Conservation (phyloP, 2,113 vertebrate genomes). For the Pseudorasbora parva region DNA sequence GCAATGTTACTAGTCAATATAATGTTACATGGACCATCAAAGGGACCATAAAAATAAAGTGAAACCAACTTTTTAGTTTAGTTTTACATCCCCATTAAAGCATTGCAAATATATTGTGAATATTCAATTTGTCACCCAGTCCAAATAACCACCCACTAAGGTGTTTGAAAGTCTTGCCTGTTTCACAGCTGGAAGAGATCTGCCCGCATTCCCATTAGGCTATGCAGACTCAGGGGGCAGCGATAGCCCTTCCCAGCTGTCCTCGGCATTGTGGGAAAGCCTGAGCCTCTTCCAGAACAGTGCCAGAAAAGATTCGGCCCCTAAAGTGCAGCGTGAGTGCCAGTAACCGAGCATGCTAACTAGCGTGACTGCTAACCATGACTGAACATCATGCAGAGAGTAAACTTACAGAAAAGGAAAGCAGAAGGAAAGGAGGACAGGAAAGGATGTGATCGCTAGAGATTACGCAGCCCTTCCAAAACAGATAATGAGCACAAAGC, state of each 20-base stretch:
- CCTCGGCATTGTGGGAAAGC: conserved; percentile 57
- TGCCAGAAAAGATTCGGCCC: conserved; percentile 55
- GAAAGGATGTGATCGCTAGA: conserved; percentile 34
- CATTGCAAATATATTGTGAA: not conserved
- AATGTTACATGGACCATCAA: too few species aligned
- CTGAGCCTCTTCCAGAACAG: conserved; percentile 47
- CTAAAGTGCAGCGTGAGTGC: conserved; percentile 38
- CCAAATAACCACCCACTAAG: conserved; percentile 45
- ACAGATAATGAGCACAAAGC: not conserved
- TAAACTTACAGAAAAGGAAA: not conserved
- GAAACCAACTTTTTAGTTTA: not conserved
- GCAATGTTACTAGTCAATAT: too few species aligned
- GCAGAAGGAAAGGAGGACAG: not conserved
- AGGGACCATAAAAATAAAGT: too few species aligned
- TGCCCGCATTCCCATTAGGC: conserved; percentile 52
- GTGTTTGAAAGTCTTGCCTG: conserved; percentile 43
- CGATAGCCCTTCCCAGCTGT: conserved; percentile 57
- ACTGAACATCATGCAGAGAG: conserved; percentile 10
- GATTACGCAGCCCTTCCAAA: conserved; percentile 20
- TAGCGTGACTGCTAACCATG: conserved; percentile 40
- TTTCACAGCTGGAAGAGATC: conserved; percentile 59
- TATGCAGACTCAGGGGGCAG: conserved; percentile 50
- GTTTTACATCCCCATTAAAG: not conserved
- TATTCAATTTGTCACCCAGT: not conserved
- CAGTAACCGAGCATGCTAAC: conserved; percentile 51